phyloP scores from a whole-genome alignment of 1,140 invertebrate genomes.

The Steinernema feltiae region DNA sequence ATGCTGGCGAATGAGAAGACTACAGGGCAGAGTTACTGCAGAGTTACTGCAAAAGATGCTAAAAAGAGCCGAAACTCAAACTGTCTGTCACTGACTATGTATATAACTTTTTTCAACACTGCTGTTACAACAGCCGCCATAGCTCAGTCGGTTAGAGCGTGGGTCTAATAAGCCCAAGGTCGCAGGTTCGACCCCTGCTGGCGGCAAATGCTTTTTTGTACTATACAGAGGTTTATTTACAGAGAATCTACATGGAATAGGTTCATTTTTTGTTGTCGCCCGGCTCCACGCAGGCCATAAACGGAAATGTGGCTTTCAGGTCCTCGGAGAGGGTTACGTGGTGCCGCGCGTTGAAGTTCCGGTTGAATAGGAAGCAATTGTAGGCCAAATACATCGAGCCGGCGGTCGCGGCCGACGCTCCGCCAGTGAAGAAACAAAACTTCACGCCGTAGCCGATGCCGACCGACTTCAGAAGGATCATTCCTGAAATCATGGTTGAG shows the following conservation, averaged over 20 bases:
- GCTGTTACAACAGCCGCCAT: no score
- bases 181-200: conserved; percentile 58
- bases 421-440: background rate
- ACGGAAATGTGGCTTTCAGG: background rate
- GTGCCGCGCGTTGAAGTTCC: background rate
- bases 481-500: background rate
- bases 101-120: no score
- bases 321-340: background rate
- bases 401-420: background rate
- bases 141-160: conserved; percentile 59
- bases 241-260: background rate
- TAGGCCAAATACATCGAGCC: background rate
- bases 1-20: no score
- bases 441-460: background rate
- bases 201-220: no score
- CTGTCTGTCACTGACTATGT: no score
- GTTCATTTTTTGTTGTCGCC: background rate
- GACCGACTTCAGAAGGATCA: background rate
- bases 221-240: background rate
- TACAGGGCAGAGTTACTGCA: no score
- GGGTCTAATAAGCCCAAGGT: conserved; percentile 59
- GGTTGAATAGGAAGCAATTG: background rate
- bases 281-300: background rate
- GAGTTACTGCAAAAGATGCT: no score
- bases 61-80: no score